Conservation (phyloP, 1,140 invertebrate species). For the Condylostylus longicornis region DNA sequence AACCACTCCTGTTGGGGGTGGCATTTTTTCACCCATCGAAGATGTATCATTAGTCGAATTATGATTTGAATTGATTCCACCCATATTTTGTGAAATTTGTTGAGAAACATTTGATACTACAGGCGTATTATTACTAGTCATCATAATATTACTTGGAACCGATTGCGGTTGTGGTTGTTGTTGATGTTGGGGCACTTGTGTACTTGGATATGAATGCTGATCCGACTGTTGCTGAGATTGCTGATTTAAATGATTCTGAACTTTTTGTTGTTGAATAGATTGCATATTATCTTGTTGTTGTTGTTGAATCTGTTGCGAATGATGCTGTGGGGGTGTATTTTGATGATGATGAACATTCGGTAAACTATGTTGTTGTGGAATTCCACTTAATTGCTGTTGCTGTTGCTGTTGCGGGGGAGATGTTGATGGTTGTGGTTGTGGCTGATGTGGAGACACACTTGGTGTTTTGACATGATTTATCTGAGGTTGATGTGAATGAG, state of each 20-base stretch:
- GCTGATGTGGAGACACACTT: constrained; percentile 24
- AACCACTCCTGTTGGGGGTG: constrained; percentile 34
- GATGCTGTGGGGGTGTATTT: constrained; percentile 32
- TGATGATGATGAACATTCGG: constrained; percentile 15
- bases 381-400: constrained; percentile 31
- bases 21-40: constrained; percentile 32
- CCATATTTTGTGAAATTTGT: constrained; percentile 9
- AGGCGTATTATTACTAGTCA: too few species aligned
- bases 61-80: constrained; percentile 13
- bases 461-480: constrained; percentile 10
- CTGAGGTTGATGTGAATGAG: constrained; percentile 14
- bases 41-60: constrained; percentile 13
- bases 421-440: constrained; percentile 17
- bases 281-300: constrained; percentile 17
- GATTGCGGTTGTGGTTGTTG: constrained; percentile 16
- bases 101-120: too few species aligned
- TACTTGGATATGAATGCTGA: constrained; percentile 16
- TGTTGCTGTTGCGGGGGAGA: constrained; percentile 23
- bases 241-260: constrained; percentile 31
- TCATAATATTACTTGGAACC: constrained; percentile 10
- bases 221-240: constrained; percentile 28
- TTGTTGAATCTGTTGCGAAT: constrained; percentile 27
- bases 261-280: constrained; percentile 22
- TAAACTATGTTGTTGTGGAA: constrained; percentile 25
- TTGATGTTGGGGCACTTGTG: constrained; percentile 27